Evolutionary conservation across 2,888 invertebrate genomes (phyloP), one percentile per base, ranked within the genome.

Genomic region (Pheosia tremula): DNA sequence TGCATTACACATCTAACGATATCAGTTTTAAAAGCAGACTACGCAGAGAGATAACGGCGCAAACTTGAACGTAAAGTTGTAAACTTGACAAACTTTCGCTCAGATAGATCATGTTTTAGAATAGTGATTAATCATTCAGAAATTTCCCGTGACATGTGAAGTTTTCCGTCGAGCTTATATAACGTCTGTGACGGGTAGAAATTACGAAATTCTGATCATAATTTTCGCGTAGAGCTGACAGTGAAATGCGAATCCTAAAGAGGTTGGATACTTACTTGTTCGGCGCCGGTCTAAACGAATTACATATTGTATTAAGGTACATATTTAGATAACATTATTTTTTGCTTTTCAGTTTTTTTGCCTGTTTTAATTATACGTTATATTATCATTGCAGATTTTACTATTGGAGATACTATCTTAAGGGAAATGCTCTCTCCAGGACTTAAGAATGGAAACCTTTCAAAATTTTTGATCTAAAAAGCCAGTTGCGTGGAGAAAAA

Each of bases 81-180:
- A 5, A 53, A 53, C 37, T 53, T 53, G 8, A 37, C 10, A 37
- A 37, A 53, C 53, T 36, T 53, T 37, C 36, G 5, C 53, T 36
- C 38, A 11, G 37, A 53, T 53, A 53, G 10, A 37, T 53, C 11
- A 53, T 37, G 53, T 53, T 37, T 50, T 53, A 53, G 24, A 53
- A 53, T 53, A 37, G 53, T 38, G 24, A 53, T 53, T 53, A 53
- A 53, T 56, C 54, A 37, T 53, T 53, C 1, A 37, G 37, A 24
- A 24, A 24, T 24, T 37, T 53, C 37, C n/a, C 10, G 24, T 4
- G 11, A 53, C 37, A 37, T 53, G 53, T 53, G 53, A 37, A 53
- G 37, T 53, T 36, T 37, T 10, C 24, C 50, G 9, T 4, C 24
- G 13, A 8, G 8, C 50, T 9, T 9, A 50, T 24, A 24, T 9